phyloP scores from a whole-genome alignment of 2,113 vertebrate species.

The Danionella cerebrum region DNA sequence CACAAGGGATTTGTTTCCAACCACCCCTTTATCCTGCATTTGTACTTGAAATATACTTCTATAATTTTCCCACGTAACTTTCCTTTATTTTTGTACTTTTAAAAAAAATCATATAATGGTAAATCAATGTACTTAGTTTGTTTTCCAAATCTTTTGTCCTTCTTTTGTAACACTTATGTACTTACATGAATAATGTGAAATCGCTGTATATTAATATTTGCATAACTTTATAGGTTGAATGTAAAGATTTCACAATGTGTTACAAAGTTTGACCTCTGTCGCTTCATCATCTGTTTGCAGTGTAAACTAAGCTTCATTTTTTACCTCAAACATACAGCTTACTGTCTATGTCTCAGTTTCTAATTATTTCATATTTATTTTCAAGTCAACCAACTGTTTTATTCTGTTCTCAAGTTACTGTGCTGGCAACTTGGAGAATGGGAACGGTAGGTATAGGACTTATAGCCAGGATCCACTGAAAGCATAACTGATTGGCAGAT shows the following conservation, averaged over 20 bases:
- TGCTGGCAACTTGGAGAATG: neutral
- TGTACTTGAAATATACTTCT: no score
- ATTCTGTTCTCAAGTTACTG: neutral
- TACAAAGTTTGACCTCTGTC: neutral
- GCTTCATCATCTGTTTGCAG: neutral
- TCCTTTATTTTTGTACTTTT: no score
- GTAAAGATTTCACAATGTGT: neutral
- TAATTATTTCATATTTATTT: neutral
- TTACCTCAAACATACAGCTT: neutral
- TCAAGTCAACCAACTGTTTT: neutral
- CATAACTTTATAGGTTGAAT: no score
- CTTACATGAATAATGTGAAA: no score
- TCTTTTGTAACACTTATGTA: no score
- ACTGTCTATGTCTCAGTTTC: neutral
- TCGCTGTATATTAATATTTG: no score
- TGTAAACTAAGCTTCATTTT: neutral
- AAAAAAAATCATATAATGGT: no score
- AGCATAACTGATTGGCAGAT: neutral
- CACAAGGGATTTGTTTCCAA: no score
- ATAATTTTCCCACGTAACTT: no score
- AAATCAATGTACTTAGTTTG: no score
- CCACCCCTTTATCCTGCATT: no score
- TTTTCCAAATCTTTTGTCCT: no score
- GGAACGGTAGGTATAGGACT: constrained; percentile 28
- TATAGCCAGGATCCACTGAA: neutral